These are phyloP conservation scores for Gallinago stenura DNA, from an alignment of 2,797 vertebrate species.

Conservation along the genomic window DNA sequence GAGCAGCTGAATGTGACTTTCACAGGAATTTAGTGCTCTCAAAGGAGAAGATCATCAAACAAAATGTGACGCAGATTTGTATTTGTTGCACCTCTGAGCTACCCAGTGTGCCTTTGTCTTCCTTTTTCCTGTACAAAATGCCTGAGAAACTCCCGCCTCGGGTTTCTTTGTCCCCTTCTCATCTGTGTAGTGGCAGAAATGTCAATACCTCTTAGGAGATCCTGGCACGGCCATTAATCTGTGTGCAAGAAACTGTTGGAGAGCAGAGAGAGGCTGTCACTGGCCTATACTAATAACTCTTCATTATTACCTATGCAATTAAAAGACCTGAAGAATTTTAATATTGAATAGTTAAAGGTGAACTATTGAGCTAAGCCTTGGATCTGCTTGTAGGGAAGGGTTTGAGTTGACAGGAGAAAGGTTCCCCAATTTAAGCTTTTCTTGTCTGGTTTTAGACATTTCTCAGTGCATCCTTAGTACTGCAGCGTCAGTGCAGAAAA, in stretches of 20 bases:
- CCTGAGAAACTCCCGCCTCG: background rate
- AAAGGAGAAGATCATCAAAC: background rate
- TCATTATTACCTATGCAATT: background rate
- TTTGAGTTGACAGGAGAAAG: background rate
- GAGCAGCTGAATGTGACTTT: background rate
- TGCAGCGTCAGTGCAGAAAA: background rate
- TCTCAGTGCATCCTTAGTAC: background rate
- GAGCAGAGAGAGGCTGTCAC: background rate
- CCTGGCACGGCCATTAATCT: background rate
- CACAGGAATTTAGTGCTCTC: background rate
- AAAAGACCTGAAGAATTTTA: background rate
- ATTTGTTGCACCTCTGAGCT: background rate
- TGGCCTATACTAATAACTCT: background rate
- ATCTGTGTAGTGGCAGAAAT: background rate
- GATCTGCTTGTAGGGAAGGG: background rate
- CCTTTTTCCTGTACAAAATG: background rate
- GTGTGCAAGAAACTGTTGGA: background rate
- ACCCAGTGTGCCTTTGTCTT: background rate
- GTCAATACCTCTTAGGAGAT: background rate
- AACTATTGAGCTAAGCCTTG: background rate
- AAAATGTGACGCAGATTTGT: background rate
- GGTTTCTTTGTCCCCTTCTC: background rate
- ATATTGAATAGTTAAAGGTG: background rate
- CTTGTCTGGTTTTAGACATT: background rate
- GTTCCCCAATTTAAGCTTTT: background rate